Evolutionary conservation across 2,888 invertebrate genomes (phyloP).

Genomic region (Stegana nigrithorax): DNA sequence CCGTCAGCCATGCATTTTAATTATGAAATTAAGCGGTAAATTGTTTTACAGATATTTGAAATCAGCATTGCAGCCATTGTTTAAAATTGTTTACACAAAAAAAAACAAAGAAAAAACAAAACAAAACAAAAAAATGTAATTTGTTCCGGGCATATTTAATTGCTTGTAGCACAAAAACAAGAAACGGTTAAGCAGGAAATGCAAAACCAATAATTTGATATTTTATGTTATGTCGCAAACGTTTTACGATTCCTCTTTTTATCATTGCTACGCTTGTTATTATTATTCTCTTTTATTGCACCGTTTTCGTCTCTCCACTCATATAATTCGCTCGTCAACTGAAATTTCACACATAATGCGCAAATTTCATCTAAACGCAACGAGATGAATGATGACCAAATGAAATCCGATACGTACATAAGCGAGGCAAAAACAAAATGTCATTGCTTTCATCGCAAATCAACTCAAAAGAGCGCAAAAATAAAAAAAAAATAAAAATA

Average conservation of each 20-base stretch:
- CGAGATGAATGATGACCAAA: constrained; percentile 1
- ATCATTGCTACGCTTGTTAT: too few species aligned
- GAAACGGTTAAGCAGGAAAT: constrained; percentile 9
- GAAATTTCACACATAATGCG: constrained; percentile 2
- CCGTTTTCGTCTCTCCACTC: too few species aligned
- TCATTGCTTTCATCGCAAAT: neutral
- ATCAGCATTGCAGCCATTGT: too few species aligned
- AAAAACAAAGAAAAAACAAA: too few species aligned
- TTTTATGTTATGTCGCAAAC: too few species aligned
- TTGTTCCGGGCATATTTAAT: constrained; percentile 36
- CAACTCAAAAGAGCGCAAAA: neutral
- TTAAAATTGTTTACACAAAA: neutral
- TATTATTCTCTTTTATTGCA: too few species aligned
- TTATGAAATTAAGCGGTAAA: constrained; percentile 2
- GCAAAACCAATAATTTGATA: neutral
- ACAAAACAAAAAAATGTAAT: constrained; percentile 20
- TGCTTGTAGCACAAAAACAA: constrained; percentile 49
- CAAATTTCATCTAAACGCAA: neutral
- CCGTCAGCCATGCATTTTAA: constrained; percentile 2
- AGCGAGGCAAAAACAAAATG: neutral
- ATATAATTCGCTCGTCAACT: neutral
- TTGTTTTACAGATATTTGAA: neutral
- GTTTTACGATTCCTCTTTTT: too few species aligned
- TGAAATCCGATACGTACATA: neutral
- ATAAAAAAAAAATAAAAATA: too few species aligned